These are phyloP conservation scores for Aptenodytes forsteri DNA, from an alignment of 2,113 vertebrate species.

Conservation along the genomic window DNA sequence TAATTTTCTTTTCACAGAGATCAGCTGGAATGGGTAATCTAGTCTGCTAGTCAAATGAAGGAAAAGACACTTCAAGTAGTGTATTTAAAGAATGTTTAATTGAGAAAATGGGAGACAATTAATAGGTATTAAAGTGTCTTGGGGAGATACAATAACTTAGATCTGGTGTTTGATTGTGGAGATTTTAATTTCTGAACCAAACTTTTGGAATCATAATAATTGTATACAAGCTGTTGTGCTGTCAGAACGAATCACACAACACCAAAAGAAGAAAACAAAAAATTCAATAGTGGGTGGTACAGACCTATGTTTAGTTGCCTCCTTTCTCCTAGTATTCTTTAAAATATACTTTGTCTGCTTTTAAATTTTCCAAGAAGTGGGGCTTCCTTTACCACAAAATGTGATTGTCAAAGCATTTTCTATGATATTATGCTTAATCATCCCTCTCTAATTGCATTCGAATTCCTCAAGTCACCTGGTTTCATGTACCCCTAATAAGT, in stretches of 20 bases:
- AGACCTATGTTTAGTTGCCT: not conserved
- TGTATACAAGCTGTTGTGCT: not conserved
- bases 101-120: not conserved
- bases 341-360: not conserved
- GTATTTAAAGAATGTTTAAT: not conserved
- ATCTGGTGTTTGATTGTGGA: not conserved
- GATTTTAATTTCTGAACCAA: not conserved
- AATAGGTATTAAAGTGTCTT: not conserved
- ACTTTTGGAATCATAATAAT: not conserved
- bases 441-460: not conserved
- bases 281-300: not conserved
- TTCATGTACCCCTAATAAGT: not conserved
- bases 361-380: not conserved
- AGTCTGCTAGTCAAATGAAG: not conserved
- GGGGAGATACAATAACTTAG: not conserved
- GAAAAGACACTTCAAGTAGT: not conserved
- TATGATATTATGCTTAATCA: not conserved
- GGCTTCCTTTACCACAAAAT: not conserved
- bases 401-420: not conserved
- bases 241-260: rapidly evolving
- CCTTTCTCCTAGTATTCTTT: not conserved
- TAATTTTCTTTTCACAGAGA: conserved; percentile 2
- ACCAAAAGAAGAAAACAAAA: not conserved
- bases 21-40: conserved; percentile 2
- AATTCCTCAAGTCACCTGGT: not conserved